Evolutionary conservation across 2,797 vertebrate species (phyloP).

Genomic region (Vultur gryphus): DNA sequence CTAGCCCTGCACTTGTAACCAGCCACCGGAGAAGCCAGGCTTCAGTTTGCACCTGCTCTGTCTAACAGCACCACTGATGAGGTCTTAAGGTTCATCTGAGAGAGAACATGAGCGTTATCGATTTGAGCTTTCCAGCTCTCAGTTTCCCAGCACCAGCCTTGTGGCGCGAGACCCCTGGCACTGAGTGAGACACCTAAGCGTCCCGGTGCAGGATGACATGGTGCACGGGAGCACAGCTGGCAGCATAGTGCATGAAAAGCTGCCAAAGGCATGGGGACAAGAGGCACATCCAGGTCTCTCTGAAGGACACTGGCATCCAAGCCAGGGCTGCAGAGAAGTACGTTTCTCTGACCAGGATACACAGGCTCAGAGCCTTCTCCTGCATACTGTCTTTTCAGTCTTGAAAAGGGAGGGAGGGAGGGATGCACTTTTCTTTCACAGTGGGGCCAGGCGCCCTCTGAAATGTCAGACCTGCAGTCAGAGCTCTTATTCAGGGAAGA

Average conservation of each 20-base stretch:
- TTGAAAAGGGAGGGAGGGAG: background rate
- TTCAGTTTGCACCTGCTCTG: background rate
- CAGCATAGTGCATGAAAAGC: background rate
- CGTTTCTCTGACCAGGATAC: background rate
- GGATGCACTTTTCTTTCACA: background rate
- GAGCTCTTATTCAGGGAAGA: background rate
- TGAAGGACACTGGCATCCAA: background rate
- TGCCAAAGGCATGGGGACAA: background rate
- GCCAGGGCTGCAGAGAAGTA: background rate
- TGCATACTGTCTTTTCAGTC: background rate
- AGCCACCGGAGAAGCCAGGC: background rate
- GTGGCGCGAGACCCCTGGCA: background rate
- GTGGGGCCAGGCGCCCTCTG: background rate
- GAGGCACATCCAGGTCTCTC: background rate
- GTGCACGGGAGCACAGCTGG: background rate
- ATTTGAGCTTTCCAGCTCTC: background rate
- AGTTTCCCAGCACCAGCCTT: background rate
- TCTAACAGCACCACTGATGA: background rate
- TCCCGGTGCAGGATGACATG: rapidly evolving
- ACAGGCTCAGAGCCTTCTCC: background rate
- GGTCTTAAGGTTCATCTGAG: background rate
- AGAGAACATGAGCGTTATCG: background rate
- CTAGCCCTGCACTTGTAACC: background rate
- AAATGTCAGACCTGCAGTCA: background rate
- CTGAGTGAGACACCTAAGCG: background rate